Base-by-base conservation (phyloP, 2,888 invertebrate genomes). In the Leptopterna dolabrata region DNA sequence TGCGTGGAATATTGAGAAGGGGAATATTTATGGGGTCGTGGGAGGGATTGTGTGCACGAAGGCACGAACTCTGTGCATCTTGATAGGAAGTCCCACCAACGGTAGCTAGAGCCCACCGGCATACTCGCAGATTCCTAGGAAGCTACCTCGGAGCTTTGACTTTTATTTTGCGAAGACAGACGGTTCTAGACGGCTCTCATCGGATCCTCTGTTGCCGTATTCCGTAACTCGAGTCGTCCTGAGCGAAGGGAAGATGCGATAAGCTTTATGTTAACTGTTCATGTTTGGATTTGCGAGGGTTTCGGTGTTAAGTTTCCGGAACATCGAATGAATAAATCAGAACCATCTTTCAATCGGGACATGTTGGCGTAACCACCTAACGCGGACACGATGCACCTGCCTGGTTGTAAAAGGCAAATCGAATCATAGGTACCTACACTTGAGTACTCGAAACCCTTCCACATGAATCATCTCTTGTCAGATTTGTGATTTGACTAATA, bases 1-100 rank as follows among this genome's bases (percentile, higher is more conserved):
- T 76, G 76, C 76, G 76, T 76, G 76, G 76, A 76, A 76, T 76
- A 76, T 76, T 76, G 76, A 76, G 76, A 76, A 76, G 76, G 76
- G 7, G 76, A n/a, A 43, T 76, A 76, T 76, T 76, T 76, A 76
- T 76, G 76, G 76, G 76, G 36, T 76, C 76, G 76, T 76, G 76
- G 76, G 41, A 43, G 41, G 76, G 76, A 76, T 76, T 76, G 76
- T 76, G 76, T 76, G 76, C 76, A 76, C 76, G 76, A 76, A 76
- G 76, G 76, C 76, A 76, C 76, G 76, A 76, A 76, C 36, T 76
- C 76, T 36, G 76, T 43, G 76, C 36, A 76, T 76, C 76, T 76
- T 76, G 76, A 76, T 76, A 41, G 76, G 51, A n/a, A 19, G 63
- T 63, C 63, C 63, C 63, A 63, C 63, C 63, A 63, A 63, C 63